These are phyloP conservation scores for Troides aeacus DNA, from an alignment of 2,888 invertebrate species.

Conservation along the genomic window DNA sequence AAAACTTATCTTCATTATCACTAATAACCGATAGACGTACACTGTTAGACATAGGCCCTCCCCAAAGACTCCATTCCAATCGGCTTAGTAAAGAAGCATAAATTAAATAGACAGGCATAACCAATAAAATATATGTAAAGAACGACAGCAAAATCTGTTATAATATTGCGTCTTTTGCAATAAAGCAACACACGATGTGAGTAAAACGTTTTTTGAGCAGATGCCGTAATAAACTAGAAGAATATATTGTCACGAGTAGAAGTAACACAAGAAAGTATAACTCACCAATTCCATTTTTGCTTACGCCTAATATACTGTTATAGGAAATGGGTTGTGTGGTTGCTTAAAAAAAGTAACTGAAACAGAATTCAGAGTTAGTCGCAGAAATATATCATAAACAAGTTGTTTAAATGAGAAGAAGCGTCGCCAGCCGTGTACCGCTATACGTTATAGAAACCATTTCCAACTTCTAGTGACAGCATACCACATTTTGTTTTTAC, in stretches of 20 bases:
- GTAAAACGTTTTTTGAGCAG: too few species aligned
- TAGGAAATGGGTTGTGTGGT: conserved; percentile 10
- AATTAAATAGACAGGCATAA: too few species aligned
- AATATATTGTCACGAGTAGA: conserved; percentile 1
- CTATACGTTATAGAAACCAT: neutral
- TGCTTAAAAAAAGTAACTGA: conserved; percentile 22
- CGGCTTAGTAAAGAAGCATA: too few species aligned
- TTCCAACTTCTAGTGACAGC: neutral
- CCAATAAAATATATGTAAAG: too few species aligned
- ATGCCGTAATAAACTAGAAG: too few species aligned
- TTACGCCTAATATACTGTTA: conserved; percentile 13
- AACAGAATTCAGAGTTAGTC: conserved; percentile 26
- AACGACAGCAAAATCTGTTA: too few species aligned
- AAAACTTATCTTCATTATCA: too few species aligned
- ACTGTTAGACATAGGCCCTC: too few species aligned
- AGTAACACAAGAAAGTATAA: conserved; percentile 2
- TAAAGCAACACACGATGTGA: too few species aligned
- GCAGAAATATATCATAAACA: conserved; percentile 6
- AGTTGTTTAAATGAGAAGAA: neutral
- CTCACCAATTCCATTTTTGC: conserved; percentile 29
- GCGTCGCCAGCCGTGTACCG: conserved; percentile 8
- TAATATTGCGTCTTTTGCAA: too few species aligned
- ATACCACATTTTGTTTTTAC: neutral
- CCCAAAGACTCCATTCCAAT: too few species aligned
- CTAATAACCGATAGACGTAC: too few species aligned